phyloP scores from a whole-genome alignment of 2,888 invertebrate genomes.

The Myathropa florea region DNA sequence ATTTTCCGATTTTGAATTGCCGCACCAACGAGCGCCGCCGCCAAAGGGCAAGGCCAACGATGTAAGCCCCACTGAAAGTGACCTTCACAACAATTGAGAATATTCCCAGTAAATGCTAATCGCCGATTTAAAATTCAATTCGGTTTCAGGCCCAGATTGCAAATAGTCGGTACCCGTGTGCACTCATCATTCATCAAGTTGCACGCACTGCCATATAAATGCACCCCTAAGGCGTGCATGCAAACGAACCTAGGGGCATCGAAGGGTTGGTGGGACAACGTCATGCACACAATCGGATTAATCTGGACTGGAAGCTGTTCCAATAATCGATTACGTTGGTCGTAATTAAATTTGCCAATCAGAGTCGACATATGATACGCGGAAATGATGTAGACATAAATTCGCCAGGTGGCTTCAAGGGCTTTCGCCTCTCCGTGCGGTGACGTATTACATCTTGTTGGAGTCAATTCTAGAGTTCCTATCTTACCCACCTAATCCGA shows the following conservation, averaged over 20 bases:
- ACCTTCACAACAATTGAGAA: conserved; percentile 32
- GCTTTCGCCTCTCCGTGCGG: not conserved
- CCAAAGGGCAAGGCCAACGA: not conserved
- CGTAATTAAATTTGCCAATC: conserved; percentile 19
- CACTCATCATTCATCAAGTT: conserved; percentile 20
- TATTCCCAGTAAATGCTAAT: conserved; percentile 32
- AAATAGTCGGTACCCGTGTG: not conserved
- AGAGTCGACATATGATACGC: not conserved
- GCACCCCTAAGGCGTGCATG: not conserved
- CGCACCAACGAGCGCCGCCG: not conserved
- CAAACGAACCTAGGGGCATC: not conserved
- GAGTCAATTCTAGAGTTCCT: not conserved
- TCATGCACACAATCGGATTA: conserved; percentile 20
- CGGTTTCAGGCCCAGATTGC: not conserved
- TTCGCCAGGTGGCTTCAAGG: not conserved
- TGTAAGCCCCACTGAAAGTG: conserved; percentile 13
- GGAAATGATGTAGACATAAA: not conserved
- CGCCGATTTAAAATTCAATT: conserved; percentile 47
- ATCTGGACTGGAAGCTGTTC: conserved; percentile 37
- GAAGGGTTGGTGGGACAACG: not conserved
- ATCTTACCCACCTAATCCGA: conserved; percentile 32
- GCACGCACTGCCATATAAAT: conserved; percentile 24
- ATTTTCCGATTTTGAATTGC: not conserved
- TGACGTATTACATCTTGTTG: not conserved
- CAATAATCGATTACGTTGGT: conserved; percentile 47